A percentile compares a stretch with the other conserved stretches of the same genome.
These are phyloP conservation scores for Ceryle rudis DNA, from an alignment of 2,797 vertebrate genomes.

Conservation along the genomic window DNA sequence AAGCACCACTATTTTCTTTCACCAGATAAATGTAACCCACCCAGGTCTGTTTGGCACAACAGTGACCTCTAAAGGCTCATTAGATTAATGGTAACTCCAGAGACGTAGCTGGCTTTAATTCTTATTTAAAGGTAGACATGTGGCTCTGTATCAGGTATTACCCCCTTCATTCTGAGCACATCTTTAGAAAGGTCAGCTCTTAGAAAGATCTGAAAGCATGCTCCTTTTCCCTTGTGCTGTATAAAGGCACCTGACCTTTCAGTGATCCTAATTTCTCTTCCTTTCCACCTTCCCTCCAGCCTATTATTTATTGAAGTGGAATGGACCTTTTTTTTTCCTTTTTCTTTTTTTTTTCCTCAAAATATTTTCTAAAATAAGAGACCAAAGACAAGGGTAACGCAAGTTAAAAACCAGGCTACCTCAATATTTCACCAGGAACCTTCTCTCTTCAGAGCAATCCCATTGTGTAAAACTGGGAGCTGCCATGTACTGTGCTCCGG, in stretches of 20 bases:
- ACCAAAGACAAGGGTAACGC: not conserved
- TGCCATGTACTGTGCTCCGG: not conserved
- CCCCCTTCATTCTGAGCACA: constrained; percentile 68
- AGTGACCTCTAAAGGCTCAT: constrained; percentile 63
- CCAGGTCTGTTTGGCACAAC: constrained; percentile 49
- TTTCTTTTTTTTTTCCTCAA: not conserved
- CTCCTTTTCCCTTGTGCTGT: constrained; percentile 61
- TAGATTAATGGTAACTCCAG: constrained; percentile 72
- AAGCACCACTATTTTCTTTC: constrained; percentile 16
- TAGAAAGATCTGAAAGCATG: constrained; percentile 64
- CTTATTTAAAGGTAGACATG: constrained; percentile 69
- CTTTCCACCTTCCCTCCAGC: not conserved
- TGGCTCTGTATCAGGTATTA: constrained; percentile 56
- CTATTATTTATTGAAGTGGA: constrained; percentile 57
- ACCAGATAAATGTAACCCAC: constrained; percentile 37
- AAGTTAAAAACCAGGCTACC: not conserved
- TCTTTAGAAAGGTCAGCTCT: constrained; percentile 78
- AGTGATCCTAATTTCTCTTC: constrained; percentile 68
- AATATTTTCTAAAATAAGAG: not conserved
- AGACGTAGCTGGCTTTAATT: constrained; percentile 67
- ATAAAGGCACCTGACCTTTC: constrained; percentile 78
- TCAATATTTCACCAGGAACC: not conserved
- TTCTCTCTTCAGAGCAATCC: not conserved
- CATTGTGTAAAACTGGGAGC: not conserved
- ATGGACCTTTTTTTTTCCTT: not conserved